Evolutionary conservation across 2,888 invertebrate species (phyloP).

Genomic region (Acleris holmiana): DNA sequence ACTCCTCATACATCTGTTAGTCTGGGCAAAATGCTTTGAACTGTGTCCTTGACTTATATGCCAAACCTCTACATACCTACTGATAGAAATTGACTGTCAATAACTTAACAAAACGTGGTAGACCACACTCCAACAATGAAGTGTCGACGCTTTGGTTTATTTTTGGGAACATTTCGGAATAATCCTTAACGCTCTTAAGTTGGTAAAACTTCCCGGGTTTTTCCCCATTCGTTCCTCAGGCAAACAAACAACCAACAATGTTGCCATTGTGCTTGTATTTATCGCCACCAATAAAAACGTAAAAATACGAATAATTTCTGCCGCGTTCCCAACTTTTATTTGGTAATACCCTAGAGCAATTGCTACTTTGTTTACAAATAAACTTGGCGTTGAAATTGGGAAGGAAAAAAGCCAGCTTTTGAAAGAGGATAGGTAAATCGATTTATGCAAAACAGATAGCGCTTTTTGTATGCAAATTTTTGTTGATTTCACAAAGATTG

Average conservation of each 20-base stretch:
- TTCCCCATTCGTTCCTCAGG: constrained; percentile 34
- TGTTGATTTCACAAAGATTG: constrained; percentile 81
- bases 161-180: constrained; percentile 15
- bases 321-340: constrained; percentile 75
- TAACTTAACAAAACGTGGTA: not conserved
- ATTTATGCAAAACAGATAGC: constrained; percentile 82
- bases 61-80: not conserved
- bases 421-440: constrained; percentile 82
- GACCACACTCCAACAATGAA: constrained; percentile 7
- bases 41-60: too few species aligned
- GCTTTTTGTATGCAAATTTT: constrained; percentile 83
- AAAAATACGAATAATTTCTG: constrained; percentile 65
- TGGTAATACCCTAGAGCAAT: constrained; percentile 80
- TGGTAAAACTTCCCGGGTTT: constrained; percentile 18
- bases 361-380: constrained; percentile 82
- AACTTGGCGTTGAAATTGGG: constrained; percentile 79
- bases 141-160: constrained; percentile 9
- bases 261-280: constrained; percentile 52
- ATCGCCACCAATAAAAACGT: constrained; percentile 52
- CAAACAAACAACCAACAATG: constrained; percentile 42
- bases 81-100: not conserved
- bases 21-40: too few species aligned
- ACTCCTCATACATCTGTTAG: not conserved
- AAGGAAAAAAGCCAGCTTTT: constrained; percentile 75
- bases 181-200: constrained; percentile 24